Evolutionary conservation across 30 jellyfish, hydroid and myxozoan species (phyloP).

Genomic region (Hydra vulgaris): DNA sequence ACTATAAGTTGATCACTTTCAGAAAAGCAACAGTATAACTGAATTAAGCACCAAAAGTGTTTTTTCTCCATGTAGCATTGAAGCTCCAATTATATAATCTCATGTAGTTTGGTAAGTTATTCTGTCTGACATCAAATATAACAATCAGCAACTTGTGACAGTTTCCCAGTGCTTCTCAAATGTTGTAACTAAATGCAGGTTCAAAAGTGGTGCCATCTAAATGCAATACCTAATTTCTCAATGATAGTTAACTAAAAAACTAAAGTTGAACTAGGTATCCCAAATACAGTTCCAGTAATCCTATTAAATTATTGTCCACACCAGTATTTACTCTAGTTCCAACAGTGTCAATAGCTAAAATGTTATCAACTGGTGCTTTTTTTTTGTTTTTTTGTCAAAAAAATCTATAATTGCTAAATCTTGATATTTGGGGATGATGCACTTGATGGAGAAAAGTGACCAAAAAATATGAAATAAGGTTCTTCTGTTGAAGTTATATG

Average conservation of each 20-base stretch:
- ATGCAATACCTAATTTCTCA: background rate
- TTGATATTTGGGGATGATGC: no score
- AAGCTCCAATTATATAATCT: no score
- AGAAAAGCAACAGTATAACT: no score
- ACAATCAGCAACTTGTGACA: background rate
- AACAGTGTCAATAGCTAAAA: background rate
- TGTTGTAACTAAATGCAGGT: background rate
- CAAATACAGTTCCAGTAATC: background rate
- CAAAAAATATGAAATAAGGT: no score
- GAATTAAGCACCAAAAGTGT: no score
- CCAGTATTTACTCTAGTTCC: background rate
- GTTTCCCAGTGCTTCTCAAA: background rate
- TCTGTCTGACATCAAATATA: background rate
- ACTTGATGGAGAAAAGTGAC: no score
- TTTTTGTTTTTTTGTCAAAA: background rate
- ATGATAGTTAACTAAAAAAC: background rate
- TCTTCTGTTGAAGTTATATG: no score
- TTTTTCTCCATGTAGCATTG: no score
- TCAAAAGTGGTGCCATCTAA: background rate
- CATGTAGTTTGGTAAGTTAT: background rate
- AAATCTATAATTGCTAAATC: background rate
- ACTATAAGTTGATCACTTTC: no score
- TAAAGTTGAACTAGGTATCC: background rate
- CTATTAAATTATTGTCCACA: background rate
- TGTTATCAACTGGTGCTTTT: background rate